Conservation (phyloP, 2,113 vertebrate species). For the Globicephala melas region DNA sequence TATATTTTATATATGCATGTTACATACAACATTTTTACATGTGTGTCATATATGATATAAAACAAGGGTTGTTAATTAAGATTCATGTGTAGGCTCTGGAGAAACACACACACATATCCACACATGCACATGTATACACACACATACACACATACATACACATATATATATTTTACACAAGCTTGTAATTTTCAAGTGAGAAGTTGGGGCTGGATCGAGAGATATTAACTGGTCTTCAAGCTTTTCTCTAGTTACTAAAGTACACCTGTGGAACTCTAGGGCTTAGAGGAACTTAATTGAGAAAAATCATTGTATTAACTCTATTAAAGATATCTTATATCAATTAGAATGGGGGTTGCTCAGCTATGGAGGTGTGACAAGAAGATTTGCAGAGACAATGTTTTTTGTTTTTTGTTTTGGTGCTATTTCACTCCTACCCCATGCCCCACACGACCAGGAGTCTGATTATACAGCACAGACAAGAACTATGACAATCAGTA, state of each 20-base stretch:
- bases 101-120: background rate
- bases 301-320: constrained; percentile 3
- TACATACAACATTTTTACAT: background rate
- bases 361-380: background rate
- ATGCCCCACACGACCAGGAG: background rate
- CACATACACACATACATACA: background rate
- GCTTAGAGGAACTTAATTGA: background rate
- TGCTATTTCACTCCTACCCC: background rate
- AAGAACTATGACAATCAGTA: background rate
- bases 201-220: background rate
- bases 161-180: background rate
- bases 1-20: background rate
- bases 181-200: background rate
- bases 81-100: background rate
- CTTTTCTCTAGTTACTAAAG: background rate
- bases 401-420: background rate
- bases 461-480: background rate
- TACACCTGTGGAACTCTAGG: background rate
- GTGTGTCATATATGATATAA: background rate
- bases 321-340: background rate
- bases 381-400: background rate
- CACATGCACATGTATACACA: background rate
- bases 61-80: background rate
- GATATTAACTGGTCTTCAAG: background rate
- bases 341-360: background rate